Evolutionary conservation across 2,797 vertebrate species (phyloP), one percentile per base, ranked within the genome.

Genomic region (Muscicapa comitata): DNA sequence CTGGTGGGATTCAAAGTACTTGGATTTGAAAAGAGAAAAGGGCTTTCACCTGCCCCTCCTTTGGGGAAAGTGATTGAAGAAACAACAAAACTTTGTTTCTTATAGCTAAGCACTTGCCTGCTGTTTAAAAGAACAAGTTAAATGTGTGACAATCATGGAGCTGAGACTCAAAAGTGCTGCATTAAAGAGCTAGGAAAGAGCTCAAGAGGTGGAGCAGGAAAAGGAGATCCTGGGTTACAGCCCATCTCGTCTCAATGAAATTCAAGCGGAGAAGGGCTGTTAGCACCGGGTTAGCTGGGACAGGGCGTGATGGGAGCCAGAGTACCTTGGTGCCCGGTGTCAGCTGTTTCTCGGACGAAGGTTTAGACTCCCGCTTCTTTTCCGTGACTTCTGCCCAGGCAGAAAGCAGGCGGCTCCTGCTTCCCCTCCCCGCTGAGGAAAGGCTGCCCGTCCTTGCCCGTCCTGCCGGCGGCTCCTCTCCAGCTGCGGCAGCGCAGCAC

Each of bases 161-260:
- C 26, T 74, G 68, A 59, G 7, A 19, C 54, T 89, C 70, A 86
- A 58, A 90, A 68, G 20, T 1, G 5, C 45, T 53, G 55, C 38
- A 10, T 59, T 95, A 29, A 87, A 85, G 90, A 96, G 58, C 91
- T 91, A 85, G 92, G 87, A 90, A 88, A 80, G 83, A 85, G 88
- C 93, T 96, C 62, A 55, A 96, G 89, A 94, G 78, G 62, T 53
- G 90, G 81, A 94, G 85, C 14, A 53, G 93, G 84, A 83, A 93
- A 86, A 53, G 83, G 86, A 93, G 91, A 95, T 76, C 53, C 45
- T 3, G 21, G 82, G 66, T 86, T 57, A n/a, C 47, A 51, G 31
- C 35, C 40, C 45, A 21, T 42, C 21, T n/a, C 47, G 28, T 42
- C 51, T 63, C n/a, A 63, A 28, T 24, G 50, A 28, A 67, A 61